phyloP scores from a whole-genome alignment of 2,888 invertebrate species.

The Endomychus coccineus region DNA sequence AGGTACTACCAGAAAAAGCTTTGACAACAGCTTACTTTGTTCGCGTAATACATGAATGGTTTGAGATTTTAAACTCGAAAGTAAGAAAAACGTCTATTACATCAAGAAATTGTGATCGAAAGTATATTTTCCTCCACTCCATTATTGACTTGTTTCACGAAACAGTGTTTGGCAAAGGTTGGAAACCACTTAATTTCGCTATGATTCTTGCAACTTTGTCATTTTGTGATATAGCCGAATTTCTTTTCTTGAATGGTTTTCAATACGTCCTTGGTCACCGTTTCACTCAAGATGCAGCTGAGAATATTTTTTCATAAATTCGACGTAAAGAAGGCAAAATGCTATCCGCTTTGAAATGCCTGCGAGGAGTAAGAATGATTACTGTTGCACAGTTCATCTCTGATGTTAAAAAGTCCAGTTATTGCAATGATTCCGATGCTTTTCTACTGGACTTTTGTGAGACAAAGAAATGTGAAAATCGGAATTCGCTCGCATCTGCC shows the following conservation, averaged over 20 bases:
- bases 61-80: too few species aligned
- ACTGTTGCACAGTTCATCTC: neutral
- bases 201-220: neutral
- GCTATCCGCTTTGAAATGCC: neutral
- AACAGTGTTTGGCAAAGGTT: neutral
- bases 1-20: neutral
- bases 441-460: slow-evolving; percentile 3
- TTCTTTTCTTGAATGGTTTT: neutral
- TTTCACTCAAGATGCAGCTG: slow-evolving; percentile 1
- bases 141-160: slow-evolving; percentile 1
- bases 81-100: too few species aligned
- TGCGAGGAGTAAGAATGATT: neutral
- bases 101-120: too few species aligned
- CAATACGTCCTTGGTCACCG: slow-evolving; percentile 1
- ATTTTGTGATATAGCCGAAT: slow-evolving; percentile 1
- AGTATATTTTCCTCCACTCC: neutral
- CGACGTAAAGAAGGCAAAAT: neutral
- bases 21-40: slow-evolving; percentile 1
- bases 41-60: slow-evolving; percentile 3
- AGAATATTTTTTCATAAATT: slow-evolving; percentile 1
- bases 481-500: too few species aligned
- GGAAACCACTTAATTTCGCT: neutral
- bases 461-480: too few species aligned
- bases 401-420: neutral
- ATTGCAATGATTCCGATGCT: neutral